Base-by-base conservation (phyloP, 2,113 vertebrate genomes). In the Dascyllus trimaculatus region DNA sequence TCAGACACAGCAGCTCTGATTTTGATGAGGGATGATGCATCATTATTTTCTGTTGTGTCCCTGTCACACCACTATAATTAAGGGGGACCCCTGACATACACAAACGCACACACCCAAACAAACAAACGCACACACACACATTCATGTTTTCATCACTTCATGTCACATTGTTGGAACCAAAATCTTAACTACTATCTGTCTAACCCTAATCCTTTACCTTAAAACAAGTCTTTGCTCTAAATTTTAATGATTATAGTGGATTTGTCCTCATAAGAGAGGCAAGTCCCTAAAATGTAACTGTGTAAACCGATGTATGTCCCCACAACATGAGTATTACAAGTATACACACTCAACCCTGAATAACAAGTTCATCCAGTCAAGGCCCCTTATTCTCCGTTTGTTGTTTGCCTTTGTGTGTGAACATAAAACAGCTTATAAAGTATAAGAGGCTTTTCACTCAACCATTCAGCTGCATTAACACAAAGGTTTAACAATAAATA, bases 21-120 rank as follows among this genome's bases (percentile, higher is more conserved):
- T 76, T 40, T 21, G 54, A 82, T 71, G 61, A 77, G 25, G n/a
- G 54, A 54, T 60, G 67, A 77, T 19, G 19, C 1, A 0, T 72
- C 29, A 57, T 72, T 61, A 51, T 62, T 35, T 49, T 77, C 15
- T n/a, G 11, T 10, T 56, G 14, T 61, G 80, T 62, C 68, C 67
- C 76, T 71, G 67, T 68, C 38, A 62, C 49, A 13, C 40, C 0
- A 1, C 54, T 57, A 43, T 68, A 32, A 63, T 62, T 68, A 62
- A 68, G 29, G 4, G n/a, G 21, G 38, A 71, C 15, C 60, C 10
- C 4, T 58, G 14, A 80, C 45, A 43, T 53, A 53, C 61, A 15
- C 19, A 64, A 26, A 18, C 43, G 26, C 51, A 21, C n/a, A n/a
- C n/a, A n/a, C n/a, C n/a, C n/a, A n/a, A n/a, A n/a, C n/a, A n/a